A percentile compares a stretch with the other conserved stretches of the same genome.
These are phyloP conservation scores for Hydrozoanthus tunicans DNA, from an alignment of 64 coral and sea anemone species.

Conservation along the genomic window DNA sequence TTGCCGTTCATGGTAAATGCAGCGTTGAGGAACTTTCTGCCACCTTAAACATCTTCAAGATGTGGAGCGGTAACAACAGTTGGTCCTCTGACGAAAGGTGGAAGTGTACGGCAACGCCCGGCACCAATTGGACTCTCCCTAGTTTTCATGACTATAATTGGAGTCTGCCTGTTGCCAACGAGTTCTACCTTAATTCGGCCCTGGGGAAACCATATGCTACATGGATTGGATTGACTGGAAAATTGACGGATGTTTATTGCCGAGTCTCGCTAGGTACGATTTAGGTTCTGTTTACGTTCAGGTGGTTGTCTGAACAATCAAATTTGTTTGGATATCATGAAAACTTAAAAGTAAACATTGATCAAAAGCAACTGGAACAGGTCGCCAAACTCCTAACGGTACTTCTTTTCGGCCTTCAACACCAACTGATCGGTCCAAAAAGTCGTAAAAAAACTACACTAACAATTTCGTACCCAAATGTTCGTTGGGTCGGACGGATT, in stretches of 20 bases:
- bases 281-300: too few species aligned
- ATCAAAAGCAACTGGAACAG: too few species aligned
- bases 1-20: conserved; percentile 27
- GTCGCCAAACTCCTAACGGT: too few species aligned
- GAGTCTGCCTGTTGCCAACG: neutral
- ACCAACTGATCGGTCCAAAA: too few species aligned
- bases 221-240: neutral
- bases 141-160: neutral
- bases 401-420: too few species aligned
- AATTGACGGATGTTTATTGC: conserved; percentile 2
- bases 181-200: neutral
- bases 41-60: neutral
- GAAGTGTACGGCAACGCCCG: neutral
- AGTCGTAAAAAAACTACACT: too few species aligned
- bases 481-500: too few species aligned
- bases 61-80: neutral
- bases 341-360: too few species aligned
- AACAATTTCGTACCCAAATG: too few species aligned
- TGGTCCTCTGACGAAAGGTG: neutral
- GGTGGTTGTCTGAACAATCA: too few species aligned
- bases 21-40: neutral
- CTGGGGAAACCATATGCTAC: neutral
- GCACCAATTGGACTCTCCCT: conserved; percentile 12
- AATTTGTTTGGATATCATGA: too few species aligned
- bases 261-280: neutral